Base-by-base conservation (phyloP, 2,888 invertebrate species). In the Oasisia sp. region DNA sequence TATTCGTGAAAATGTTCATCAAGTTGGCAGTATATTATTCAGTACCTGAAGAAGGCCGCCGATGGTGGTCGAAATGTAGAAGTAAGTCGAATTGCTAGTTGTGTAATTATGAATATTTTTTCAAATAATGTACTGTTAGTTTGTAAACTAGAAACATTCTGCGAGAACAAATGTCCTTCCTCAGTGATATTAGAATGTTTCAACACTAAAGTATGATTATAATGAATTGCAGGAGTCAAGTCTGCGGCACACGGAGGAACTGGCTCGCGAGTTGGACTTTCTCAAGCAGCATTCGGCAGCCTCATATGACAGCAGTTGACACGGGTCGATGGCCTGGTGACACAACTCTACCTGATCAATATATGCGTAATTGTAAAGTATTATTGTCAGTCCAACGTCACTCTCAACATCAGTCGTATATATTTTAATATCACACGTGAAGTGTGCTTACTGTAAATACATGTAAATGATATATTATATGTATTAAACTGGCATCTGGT, bases 181-280 rank as follows among this genome's bases (percentile, higher is more conserved):
- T 50, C 50, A 50, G 50, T 5, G 14, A 50, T 50, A 12, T 50
- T 50, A 38, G 38, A 38, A 38, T 9, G 14, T 50, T 50, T 50
- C 5, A 50, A 50, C 50, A 50, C n/a, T 74, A 19, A 19, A 74
- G 7, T n/a, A 74, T 27, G 27, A 74, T 14, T 74, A 27, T 93
- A 92, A 74, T 74, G 27, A 19, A 27, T 74, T 74, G 32, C 93
- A 94, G 94, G 94, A 95, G 74, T 94, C 95, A 32, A 94, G 94
- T 93, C 93, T 94, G 14, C 92, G 95, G 92, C 95, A 95, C 92
- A 93, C 95, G 45, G 94, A 94, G 93, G 93, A 94, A 91, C 92
- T 95, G 14, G 93, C 95, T 2, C 93, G 93, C 14, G 95, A 95
- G 50, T 93, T 94, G 19, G 94, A 92, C 12, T 74, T 44, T 19